Conservation (phyloP, 2,113 vertebrate genomes). For the Hoplias malabaricus region DNA sequence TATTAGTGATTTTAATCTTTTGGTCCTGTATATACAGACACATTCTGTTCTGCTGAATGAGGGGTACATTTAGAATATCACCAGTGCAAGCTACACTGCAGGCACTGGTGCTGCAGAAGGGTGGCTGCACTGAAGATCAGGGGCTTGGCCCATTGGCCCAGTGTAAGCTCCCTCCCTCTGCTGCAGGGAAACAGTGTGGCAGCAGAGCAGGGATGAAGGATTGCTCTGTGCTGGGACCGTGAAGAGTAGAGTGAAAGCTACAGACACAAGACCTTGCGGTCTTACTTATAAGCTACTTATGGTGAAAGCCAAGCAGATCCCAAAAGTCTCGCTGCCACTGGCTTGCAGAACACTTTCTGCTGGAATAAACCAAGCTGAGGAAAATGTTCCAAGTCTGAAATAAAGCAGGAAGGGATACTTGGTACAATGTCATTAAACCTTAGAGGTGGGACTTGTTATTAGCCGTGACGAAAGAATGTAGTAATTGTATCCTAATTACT, state of each 20-base stretch:
- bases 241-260: slow-evolving; percentile 2
- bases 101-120: slow-evolving; percentile 3
- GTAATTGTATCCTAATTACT: no score
- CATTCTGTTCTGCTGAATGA: slow-evolving; percentile 82
- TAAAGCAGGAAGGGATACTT: background rate
- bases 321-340: background rate
- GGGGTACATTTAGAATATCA: slow-evolving; percentile 59
- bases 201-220: slow-evolving; percentile 33
- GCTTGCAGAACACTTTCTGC: background rate
- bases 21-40: background rate
- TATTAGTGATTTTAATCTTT: no score
- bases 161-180: background rate
- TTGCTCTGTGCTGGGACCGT: slow-evolving; percentile 21
- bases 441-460: no score
- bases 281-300: background rate
- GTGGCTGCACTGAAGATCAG: slow-evolving; percentile 20
- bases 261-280: slow-evolving; percentile 15
- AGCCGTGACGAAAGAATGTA: no score
- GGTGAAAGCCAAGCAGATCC: background rate
- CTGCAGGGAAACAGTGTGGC: slow-evolving; percentile 12
- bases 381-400: background rate
- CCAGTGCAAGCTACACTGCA: slow-evolving; percentile 25
- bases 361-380: background rate
- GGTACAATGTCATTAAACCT: no score
- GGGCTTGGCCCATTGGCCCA: background rate